Evolutionary conservation across 2,797 vertebrate genomes (phyloP).

Genomic region (Distichodus sexfasciatus): DNA sequence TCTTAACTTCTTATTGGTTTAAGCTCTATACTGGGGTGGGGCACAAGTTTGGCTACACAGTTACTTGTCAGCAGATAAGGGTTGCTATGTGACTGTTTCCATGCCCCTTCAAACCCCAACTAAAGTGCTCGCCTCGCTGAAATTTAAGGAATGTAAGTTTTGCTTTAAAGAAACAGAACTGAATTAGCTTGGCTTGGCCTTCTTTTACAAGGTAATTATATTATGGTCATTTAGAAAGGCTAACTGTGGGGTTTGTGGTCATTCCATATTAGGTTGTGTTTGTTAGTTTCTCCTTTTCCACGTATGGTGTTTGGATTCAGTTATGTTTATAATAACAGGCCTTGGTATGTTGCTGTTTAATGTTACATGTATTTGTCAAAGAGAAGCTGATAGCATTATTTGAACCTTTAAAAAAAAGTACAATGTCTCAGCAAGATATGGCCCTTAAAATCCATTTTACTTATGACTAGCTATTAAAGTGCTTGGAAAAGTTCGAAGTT

Average conservation of each 20-base stretch:
- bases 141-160: neutral
- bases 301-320: conserved; percentile 2
- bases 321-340: neutral
- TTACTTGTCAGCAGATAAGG: conserved; percentile 51
- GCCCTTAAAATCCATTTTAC: too few species aligned
- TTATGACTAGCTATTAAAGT: too few species aligned
- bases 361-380: neutral
- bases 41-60: conserved; percentile 37
- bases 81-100: conserved; percentile 38
- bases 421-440: too few species aligned
- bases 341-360: neutral
- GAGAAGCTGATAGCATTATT: too few species aligned
- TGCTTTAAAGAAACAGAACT: neutral
- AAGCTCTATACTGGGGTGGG: conserved; percentile 29
- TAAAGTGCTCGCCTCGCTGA: neutral
- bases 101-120: neutral
- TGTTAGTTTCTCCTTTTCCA: neutral
- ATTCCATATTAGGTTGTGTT: conserved; percentile 28
- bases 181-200: neutral
- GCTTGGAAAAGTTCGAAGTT: too few species aligned
- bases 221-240: neutral
- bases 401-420: too few species aligned
- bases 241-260: conserved; percentile 6
- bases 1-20: conserved; percentile 18
- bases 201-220: neutral